Base-by-base conservation (phyloP, 2,888 invertebrate genomes). In the Phytoseiulus persimilis region DNA sequence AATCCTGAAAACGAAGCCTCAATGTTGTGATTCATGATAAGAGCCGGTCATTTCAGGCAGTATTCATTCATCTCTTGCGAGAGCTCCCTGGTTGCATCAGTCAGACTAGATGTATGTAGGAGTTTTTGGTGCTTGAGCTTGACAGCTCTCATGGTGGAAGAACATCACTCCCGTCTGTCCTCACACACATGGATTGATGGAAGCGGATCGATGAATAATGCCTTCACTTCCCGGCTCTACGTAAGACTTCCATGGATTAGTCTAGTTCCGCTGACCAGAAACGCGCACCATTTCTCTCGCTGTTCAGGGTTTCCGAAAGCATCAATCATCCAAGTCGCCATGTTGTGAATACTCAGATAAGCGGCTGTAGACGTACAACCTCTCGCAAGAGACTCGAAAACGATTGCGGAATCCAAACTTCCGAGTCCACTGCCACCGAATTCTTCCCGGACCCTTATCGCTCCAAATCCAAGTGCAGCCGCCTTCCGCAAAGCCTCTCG, bases 291-390 rank as follows among this genome's bases (percentile, higher is more conserved):
- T 90, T 92, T 92, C 83, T 92, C 91, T 90, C 92, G 92, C 90
- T 93, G 93, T 33, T 93, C 92, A 31, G 93, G 92, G 91, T 92
- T 93, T 28, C 93, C 94, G 92, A 93, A 94, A n/a, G 92, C 92
- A 91, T 94, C 94, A 90, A 94, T 93, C 94, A 94, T 94, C 94
- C 94, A 94, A 0, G 93, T 93, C 92, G 93, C 93, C 94, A 94
- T 94, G 91, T 94, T 94, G 92, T 94, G 94, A 91, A 94, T 94
- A 91, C 93, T 93, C 90, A 94, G 93, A 91, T 94, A 94, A 28
- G 94, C 94, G 28, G 94, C 94, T 3, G 94, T 94, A 83, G 94
- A 93, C 83, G 93, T 93, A 92, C 94, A 94, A 28, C 94, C 94
- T 90, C 93, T 93, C 0, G 94, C 92, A 32, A 94, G 91, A n/a